Evolutionary conservation across 1,140 invertebrate genomes (phyloP).

Genomic region (Trachymyrmex septentrionalis): DNA sequence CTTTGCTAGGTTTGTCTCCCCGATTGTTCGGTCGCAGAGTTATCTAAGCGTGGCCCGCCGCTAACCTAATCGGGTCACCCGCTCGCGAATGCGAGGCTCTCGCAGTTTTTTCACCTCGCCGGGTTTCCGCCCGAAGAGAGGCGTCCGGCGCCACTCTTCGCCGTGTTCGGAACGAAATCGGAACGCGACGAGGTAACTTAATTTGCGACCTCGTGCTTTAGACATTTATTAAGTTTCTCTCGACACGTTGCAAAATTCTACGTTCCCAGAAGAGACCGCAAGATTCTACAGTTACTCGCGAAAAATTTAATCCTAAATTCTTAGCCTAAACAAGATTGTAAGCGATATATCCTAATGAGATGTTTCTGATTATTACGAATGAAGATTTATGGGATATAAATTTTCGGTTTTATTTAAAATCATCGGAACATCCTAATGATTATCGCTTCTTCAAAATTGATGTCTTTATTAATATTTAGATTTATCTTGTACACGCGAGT

Average conservation of each 20-base stretch:
- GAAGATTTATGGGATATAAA: background rate
- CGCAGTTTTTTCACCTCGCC: conserved; percentile 27
- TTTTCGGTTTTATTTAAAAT: background rate
- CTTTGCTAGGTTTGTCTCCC: conserved; percentile 31
- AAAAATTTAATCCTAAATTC: background rate
- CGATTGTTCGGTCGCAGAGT: conserved; percentile 52
- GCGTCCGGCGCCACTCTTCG: background rate
- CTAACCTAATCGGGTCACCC: conserved; percentile 58
- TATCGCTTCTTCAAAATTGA: background rate
- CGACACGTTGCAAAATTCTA: conserved; percentile 27
- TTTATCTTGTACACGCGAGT: background rate
- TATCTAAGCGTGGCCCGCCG: conserved; percentile 37
- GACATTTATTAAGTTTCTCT: conserved; percentile 17
- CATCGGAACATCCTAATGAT: background rate
- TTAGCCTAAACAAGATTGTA: background rate
- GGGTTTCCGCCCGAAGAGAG: conserved; percentile 10
- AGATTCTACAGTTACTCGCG: background rate
- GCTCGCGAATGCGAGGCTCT: conserved; percentile 15
- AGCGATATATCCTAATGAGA: background rate
- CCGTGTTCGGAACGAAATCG: conserved; percentile 28
- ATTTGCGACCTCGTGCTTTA: conserved; percentile 36
- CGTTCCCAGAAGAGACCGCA: background rate
- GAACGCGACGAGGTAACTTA: conserved; percentile 32
- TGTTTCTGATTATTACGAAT: background rate
- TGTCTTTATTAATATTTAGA: background rate